A percentile compares a stretch with the other conserved stretches of the same genome.
phyloP scores from a whole-genome alignment of 1,140 invertebrate species.

The Sitophilus oryzae region DNA sequence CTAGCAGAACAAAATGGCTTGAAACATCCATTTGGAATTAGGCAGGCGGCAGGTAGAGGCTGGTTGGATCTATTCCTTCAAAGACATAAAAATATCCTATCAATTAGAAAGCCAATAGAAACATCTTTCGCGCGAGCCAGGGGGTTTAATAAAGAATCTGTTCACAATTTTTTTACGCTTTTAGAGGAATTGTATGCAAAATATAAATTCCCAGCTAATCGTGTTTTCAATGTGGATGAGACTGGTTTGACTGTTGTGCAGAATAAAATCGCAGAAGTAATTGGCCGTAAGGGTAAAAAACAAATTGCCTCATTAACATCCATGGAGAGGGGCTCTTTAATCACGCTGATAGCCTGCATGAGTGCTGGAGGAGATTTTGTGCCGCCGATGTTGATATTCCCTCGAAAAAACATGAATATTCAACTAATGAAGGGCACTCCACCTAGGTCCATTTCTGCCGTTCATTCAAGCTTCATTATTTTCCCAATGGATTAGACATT shows the following conservation, averaged over 20 bases:
- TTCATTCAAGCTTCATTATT: conserved; percentile 25
- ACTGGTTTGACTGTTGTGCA: too few relatives aligned
- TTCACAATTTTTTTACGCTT: conserved; percentile 10
- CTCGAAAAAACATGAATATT: conserved; percentile 20
- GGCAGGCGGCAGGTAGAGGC: background rate
- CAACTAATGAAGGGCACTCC: conserved; percentile 24
- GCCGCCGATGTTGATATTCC: conserved; percentile 19
- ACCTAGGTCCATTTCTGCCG: conserved; percentile 26
- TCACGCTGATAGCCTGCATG: conserved; percentile 40
- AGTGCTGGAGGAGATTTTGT: conserved; percentile 40
- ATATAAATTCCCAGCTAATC: conserved; percentile 1
- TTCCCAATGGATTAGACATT: too few relatives aligned
- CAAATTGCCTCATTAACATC: too few relatives aligned
- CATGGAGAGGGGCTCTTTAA: conserved; percentile 43
- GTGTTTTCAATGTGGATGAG: conserved; percentile 14
- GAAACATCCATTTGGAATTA: conserved; percentile 2
- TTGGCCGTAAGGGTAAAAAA: conserved; percentile 33
- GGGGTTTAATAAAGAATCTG: conserved; percentile 7
- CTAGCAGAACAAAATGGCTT: conserved; percentile 5
- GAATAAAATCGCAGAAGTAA: conserved; percentile 1
- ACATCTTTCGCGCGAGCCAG: conserved; percentile 1
- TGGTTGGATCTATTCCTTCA: conserved; percentile 7
- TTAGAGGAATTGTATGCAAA: conserved; percentile 6
- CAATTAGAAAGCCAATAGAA: conserved; percentile 2
- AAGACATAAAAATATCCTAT: conserved; percentile 2